Conservation (phyloP, 2,113 vertebrate species). For the Chamaetylas fuelleborni region DNA sequence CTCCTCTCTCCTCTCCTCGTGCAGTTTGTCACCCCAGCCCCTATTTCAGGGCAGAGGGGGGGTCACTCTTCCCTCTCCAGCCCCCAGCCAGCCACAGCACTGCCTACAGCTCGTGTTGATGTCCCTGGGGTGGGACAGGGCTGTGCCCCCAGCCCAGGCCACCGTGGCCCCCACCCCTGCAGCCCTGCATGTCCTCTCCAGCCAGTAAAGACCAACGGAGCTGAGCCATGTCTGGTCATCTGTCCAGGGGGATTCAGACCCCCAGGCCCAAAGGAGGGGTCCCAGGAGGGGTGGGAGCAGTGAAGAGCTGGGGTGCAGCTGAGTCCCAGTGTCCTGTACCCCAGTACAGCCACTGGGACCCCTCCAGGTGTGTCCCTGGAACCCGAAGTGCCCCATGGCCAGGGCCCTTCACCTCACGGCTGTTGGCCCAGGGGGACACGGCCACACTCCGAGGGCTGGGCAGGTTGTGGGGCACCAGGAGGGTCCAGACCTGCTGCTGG, state of each 20-base stretch:
- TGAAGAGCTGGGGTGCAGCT: background rate
- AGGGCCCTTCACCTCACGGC: background rate
- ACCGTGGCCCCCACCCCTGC: accelerated
- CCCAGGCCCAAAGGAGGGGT: background rate
- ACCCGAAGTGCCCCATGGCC: background rate
- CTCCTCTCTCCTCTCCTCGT: background rate
- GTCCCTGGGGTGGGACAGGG: background rate
- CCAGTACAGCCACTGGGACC: accelerated
- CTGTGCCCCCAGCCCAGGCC: background rate
- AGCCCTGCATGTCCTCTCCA: background rate
- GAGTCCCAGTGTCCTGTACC: background rate
- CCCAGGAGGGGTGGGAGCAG: background rate
- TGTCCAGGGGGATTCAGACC: background rate
- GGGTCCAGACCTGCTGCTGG: background rate
- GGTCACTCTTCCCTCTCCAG: background rate
- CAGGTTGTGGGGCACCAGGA: accelerated
- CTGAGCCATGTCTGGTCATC: background rate
- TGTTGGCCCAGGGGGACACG: accelerated
- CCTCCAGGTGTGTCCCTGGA: background rate
- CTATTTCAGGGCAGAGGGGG: accelerated
- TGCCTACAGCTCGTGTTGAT: background rate
- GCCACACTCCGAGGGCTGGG: accelerated
- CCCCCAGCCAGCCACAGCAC: accelerated
- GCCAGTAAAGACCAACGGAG: constrained; percentile 21
- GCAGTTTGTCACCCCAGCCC: background rate